Conservation (phyloP, 1,140 invertebrate species). For the Cydia splendana region DNA sequence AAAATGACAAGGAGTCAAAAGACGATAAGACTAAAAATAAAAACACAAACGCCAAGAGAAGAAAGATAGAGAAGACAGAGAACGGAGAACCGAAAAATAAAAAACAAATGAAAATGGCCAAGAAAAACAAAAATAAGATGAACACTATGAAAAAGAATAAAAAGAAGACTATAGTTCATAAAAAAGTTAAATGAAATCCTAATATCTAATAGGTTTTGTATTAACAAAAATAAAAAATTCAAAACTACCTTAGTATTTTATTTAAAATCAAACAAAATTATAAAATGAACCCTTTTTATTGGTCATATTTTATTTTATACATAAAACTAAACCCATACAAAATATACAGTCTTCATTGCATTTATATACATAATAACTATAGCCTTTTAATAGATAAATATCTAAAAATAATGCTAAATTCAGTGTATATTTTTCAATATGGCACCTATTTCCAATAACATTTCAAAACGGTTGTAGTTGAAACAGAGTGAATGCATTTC, state of each 20-base stretch:
- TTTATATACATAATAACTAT: constrained; percentile 54
- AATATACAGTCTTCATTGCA: constrained; percentile 71
- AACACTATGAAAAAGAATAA: constrained; percentile 35
- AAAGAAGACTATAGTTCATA: constrained; percentile 39
- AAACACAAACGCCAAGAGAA: constrained; percentile 38
- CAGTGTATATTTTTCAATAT: constrained; percentile 30
- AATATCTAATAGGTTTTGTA: background rate
- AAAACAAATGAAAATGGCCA: constrained; percentile 50
- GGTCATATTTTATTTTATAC: background rate
- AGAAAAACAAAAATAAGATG: constrained; percentile 43
- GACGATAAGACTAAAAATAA: constrained; percentile 2
- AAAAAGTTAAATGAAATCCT: constrained; percentile 18
- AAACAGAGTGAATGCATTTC: background rate
- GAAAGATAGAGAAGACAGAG: constrained; percentile 46
- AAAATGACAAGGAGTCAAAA: constrained; percentile 43
- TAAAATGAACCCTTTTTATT: constrained; percentile 15
- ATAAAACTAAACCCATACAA: constrained; percentile 52
- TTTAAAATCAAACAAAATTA: background rate
- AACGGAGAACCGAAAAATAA: constrained; percentile 48
- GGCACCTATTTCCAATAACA: constrained; percentile 15
- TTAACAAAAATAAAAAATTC: background rate
- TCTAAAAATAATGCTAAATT: constrained; percentile 4
- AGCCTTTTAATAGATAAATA: constrained; percentile 32
- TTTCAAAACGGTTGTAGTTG: background rate
- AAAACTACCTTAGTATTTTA: background rate